These are phyloP conservation scores for Aricia agestis DNA, from an alignment of 1,140 invertebrate species.

Conservation along the genomic window DNA sequence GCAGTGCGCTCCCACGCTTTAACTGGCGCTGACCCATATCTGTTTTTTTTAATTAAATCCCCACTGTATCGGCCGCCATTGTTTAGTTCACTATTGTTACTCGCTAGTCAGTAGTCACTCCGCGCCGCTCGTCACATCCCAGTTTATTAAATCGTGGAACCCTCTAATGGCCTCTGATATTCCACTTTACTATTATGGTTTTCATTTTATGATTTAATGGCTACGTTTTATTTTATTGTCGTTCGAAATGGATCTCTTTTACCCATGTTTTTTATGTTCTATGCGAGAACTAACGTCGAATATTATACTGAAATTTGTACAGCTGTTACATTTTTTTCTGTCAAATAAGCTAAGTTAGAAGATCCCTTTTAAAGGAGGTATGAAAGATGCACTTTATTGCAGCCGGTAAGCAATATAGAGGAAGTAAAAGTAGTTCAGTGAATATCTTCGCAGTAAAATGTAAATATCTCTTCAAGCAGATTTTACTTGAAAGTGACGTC, in stretches of 20 bases:
- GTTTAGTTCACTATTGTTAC: neutral
- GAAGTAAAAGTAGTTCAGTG: neutral
- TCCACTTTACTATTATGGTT: neutral
- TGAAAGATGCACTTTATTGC: neutral
- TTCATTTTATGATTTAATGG: neutral
- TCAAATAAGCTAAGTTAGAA: too few relatives aligned
- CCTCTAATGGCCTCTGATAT: too few relatives aligned
- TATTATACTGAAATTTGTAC: neutral
- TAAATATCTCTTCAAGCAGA: too few relatives aligned
- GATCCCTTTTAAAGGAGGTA: too few relatives aligned
- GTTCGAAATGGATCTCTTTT: neutral
- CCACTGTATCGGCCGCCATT: neutral
- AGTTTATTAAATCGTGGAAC: neutral
- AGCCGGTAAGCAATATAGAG: too few relatives aligned
- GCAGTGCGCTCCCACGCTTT: neutral
- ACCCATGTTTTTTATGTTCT: neutral
- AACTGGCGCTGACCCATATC: neutral
- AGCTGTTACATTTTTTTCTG: too few relatives aligned
- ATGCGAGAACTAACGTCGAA: neutral
- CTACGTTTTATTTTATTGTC: slow-evolving; percentile 1
- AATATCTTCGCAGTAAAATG: too few relatives aligned
- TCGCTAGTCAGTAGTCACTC: neutral
- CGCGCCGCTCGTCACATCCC: neutral
- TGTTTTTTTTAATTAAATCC: neutral
- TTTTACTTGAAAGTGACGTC: neutral